These are phyloP conservation scores for Daphoenositta chrysoptera DNA, from an alignment of 2,113 vertebrate species.

Conservation along the genomic window DNA sequence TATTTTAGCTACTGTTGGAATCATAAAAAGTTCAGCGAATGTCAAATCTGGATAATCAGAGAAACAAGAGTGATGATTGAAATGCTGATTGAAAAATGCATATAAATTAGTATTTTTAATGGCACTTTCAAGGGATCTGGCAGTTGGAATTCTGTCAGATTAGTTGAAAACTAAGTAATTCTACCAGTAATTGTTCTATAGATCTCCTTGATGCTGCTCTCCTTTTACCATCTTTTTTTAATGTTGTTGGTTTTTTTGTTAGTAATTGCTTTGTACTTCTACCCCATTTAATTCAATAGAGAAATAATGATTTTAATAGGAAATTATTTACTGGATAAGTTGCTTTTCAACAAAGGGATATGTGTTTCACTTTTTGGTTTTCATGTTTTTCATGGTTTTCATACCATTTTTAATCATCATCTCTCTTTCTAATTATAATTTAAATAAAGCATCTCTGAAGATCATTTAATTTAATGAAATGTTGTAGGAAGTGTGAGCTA, in stretches of 20 bases:
- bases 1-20: neutral
- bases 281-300: neutral
- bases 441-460: neutral
- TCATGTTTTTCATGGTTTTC: too few species aligned
- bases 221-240: neutral
- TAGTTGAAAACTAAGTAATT: neutral
- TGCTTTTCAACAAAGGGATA: neutral
- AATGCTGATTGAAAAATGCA: neutral
- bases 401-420: neutral
- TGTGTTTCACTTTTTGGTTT: neutral
- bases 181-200: neutral
- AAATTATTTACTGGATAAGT: neutral
- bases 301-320: neutral
- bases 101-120: neutral
- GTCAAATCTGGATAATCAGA: neutral
- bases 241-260: neutral
- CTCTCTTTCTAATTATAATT: neutral
- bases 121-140: neutral
- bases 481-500: neutral
- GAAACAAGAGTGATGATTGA: neutral
- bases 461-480: neutral
- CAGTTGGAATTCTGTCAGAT: neutral
- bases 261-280: neutral
- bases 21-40: neutral
- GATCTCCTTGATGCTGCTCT: neutral